Percentiles rank a stretch among this genome's conserved stretches.
Conservation (phyloP, 2,797 vertebrate genomes). For the Gymnopithys bicolor region DNA sequence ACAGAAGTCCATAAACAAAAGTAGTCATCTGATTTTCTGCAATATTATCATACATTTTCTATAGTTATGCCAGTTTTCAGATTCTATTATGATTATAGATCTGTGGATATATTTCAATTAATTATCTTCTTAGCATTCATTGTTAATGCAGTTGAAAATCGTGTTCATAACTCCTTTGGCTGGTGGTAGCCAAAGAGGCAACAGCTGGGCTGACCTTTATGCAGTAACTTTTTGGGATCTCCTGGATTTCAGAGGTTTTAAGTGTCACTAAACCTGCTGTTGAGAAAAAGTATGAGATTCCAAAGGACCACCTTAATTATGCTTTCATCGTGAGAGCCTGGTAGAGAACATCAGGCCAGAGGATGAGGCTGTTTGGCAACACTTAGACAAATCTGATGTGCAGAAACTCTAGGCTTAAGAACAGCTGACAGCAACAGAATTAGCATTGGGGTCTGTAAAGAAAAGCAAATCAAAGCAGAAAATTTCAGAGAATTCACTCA, state of each 20-base stretch:
- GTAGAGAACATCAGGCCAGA: not conserved
- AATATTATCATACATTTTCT: not conserved
- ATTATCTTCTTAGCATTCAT: not conserved
- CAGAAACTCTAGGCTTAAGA: not conserved
- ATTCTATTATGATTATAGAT: not conserved
- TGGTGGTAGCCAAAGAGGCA: not conserved
- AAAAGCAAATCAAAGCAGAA: not conserved
- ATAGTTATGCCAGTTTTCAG: not conserved
- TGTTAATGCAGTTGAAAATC: not conserved
- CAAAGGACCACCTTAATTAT: not conserved
- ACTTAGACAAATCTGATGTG: not conserved
- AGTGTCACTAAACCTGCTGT: not conserved
- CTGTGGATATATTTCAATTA: not conserved
- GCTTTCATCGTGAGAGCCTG: not conserved
- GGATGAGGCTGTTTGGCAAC: not conserved
- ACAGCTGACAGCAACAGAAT: not conserved
- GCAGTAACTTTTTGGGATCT: not conserved
- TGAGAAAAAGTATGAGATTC: not conserved
- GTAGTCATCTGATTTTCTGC: not conserved
- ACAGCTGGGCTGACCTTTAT: not conserved
- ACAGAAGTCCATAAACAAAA: not conserved
- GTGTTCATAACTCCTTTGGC: not conserved
- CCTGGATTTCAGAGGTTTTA: not conserved
- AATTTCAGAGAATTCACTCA: not conserved
- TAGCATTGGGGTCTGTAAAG: not conserved